phyloP scores from a whole-genome alignment of 2,113 vertebrate species.

The Rousettus leschenaultii region DNA sequence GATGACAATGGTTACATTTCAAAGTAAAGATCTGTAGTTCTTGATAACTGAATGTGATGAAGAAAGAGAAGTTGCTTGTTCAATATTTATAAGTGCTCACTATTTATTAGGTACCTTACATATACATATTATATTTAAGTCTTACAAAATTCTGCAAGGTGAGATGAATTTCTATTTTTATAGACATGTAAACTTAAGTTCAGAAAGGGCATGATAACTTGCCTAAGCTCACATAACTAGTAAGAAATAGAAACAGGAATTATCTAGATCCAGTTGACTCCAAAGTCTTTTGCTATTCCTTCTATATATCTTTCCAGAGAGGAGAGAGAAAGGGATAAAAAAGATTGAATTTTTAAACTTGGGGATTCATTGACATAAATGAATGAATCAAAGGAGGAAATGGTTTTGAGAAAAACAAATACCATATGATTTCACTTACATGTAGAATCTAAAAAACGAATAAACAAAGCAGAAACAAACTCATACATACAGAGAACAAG shows the following conservation, averaged over 20 bases:
- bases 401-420: neutral
- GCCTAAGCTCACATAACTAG: neutral
- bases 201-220: neutral
- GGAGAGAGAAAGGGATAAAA: neutral
- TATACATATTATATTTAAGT: neutral
- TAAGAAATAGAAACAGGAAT: neutral
- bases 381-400: neutral
- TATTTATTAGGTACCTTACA: neutral
- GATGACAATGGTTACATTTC: neutral
- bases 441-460: neutral
- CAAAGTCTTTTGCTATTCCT: neutral
- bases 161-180: constrained; percentile 27
- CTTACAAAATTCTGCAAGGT: neutral
- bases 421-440: neutral
- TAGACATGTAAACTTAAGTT: neutral
- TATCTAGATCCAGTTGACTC: neutral
- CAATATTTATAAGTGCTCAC: neutral
- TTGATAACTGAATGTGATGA: neutral
- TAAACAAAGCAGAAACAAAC: neutral
- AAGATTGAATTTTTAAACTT: neutral
- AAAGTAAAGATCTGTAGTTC: neutral
- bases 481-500: neutral
- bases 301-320: neutral
- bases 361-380: neutral
- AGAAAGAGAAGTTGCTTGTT: neutral